Conservation (phyloP, 2,797 vertebrate genomes). For the Cynodonichthys magdalenae region DNA sequence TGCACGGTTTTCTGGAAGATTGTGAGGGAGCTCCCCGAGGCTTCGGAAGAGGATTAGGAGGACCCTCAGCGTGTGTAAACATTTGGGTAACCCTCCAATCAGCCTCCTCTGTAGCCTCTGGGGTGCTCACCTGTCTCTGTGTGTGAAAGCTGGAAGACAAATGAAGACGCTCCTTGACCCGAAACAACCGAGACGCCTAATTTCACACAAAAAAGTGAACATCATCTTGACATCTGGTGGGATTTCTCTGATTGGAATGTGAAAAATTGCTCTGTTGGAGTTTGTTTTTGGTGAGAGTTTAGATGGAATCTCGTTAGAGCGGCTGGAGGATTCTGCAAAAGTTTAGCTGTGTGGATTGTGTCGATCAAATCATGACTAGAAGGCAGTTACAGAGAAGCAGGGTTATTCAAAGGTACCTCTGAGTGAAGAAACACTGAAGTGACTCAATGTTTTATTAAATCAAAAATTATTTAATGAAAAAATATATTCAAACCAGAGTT, state of each 20-base stretch:
- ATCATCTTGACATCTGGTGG: conserved; percentile 26
- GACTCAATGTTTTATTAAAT: neutral
- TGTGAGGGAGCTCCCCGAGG: conserved; percentile 54
- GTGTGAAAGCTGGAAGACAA: conserved; percentile 32
- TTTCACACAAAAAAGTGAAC: conserved; percentile 9
- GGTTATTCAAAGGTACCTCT: neutral
- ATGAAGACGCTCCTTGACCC: conserved; percentile 51
- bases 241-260: conserved; percentile 27
- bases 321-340: conserved; percentile 5
- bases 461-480: no score
- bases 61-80: conserved; percentile 72
- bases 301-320: conserved; percentile 9
- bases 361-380: neutral
- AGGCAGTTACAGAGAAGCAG: neutral
- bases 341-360: neutral
- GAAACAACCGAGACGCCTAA: conserved; percentile 25
- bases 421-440: neutral
- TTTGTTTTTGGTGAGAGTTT: conserved; percentile 41
- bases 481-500: no score
- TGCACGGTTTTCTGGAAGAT: conserved; percentile 55
- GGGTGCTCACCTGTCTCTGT: conserved; percentile 66
- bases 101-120: conserved; percentile 55
- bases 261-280: neutral
- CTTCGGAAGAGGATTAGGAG: conserved; percentile 65
- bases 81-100: conserved; percentile 49